These are phyloP conservation scores for Sinella curviseta DNA, from an alignment of 1,140 invertebrate genomes.

Conservation along the genomic window DNA sequence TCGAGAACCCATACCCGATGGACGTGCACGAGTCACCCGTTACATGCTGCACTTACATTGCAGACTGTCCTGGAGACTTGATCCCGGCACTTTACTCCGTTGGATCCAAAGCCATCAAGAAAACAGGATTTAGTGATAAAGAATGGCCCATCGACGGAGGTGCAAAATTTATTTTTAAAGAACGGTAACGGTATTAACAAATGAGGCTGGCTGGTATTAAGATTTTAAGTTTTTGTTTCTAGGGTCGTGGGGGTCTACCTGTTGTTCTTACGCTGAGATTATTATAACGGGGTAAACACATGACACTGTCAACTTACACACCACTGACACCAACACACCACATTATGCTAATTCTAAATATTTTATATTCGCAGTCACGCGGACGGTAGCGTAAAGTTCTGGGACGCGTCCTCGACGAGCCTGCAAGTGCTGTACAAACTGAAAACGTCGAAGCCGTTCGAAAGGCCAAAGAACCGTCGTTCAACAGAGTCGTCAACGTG, in stretches of 20 bases:
- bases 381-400: slow-evolving; percentile 95
- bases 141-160: slow-evolving; percentile 94
- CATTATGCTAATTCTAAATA: too few species aligned
- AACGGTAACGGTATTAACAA: too few species aligned
- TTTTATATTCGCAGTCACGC: slow-evolving; percentile 78
- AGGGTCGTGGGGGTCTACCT: slow-evolving; percentile 86
- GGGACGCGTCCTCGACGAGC: slow-evolving; percentile 91
- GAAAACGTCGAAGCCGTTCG: slow-evolving; percentile 94
- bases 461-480: slow-evolving; percentile 63
- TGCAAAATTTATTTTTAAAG: too few species aligned
- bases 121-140: slow-evolving; percentile 85
- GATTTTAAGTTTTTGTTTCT: background rate
- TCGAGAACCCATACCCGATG: slow-evolving; percentile 99
- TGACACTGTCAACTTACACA: too few species aligned
- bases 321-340: too few species aligned
- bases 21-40: slow-evolving; percentile 97
- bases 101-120: slow-evolving; percentile 67
- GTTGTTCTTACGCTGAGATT: slow-evolving; percentile 94
- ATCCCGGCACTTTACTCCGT: slow-evolving; percentile 91
- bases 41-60: slow-evolving; percentile 92
- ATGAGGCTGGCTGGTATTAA: too few species aligned
- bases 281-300: slow-evolving; percentile 83
- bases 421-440: slow-evolving; percentile 95
- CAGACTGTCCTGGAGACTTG: slow-evolving; percentile 95
- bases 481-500: slow-evolving; percentile 57